Evolutionary conservation across 2,888 invertebrate genomes (phyloP).

Genomic region (Phlogophora meticulosa): DNA sequence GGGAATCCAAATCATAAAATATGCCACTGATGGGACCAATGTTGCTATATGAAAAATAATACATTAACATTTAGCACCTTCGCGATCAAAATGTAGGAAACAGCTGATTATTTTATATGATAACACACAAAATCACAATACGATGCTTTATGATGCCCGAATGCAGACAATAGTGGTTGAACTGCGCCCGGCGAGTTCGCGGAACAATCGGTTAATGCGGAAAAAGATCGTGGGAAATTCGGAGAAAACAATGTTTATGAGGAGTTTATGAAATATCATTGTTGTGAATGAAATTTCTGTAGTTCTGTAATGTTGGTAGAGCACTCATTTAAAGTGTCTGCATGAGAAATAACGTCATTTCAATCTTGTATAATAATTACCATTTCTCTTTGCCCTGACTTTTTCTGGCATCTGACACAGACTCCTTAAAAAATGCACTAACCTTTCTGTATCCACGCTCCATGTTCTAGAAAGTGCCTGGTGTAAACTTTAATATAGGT

Average conservation of each 20-base stretch:
- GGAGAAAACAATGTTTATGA: conserved; percentile 47
- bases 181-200: conserved; percentile 42
- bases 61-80: too few species aligned
- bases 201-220: conserved; percentile 62
- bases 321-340: not conserved
- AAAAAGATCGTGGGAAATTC: conserved; percentile 65
- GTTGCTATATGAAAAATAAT: too few species aligned
- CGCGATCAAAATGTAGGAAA: too few species aligned
- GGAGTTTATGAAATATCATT: conserved; percentile 42
- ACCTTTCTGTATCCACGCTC: not conserved
- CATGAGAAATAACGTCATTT: too few species aligned
- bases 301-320: conserved; percentile 23
- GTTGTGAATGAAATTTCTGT: conserved; percentile 33
- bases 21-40: too few species aligned
- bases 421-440: not conserved
- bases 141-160: conserved; percentile 37
- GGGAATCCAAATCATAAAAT: too few species aligned
- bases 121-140: conserved; percentile 37
- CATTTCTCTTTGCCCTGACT: not conserved
- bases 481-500: not conserved
- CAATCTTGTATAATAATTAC: too few species aligned
- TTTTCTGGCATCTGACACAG: not conserved
- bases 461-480: conserved; percentile 21
- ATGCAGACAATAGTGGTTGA: conserved; percentile 58
- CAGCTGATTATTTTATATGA: not conserved